phyloP scores from a whole-genome alignment of 2,797 vertebrate genomes.

The Chaetophractus vellerosus region DNA sequence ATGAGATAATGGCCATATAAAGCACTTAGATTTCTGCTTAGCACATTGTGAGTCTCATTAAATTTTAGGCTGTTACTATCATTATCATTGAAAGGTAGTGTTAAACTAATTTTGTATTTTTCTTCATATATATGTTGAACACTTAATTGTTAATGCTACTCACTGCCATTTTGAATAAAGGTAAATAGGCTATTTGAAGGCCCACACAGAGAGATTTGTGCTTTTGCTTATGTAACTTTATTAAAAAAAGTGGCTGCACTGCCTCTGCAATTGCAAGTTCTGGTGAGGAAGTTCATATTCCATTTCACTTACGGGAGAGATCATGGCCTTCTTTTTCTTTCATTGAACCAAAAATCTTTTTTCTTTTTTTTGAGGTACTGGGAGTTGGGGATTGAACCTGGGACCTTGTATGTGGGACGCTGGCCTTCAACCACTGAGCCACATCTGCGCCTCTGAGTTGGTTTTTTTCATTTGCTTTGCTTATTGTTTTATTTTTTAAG shows the following conservation, averaged over 20 bases:
- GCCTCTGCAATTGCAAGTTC: slow-evolving; percentile 26
- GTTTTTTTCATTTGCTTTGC: too few relatives aligned
- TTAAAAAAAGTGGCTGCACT: slow-evolving; percentile 32
- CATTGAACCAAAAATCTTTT: slow-evolving; percentile 31
- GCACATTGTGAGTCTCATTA: slow-evolving; percentile 22
- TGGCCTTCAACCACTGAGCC: too few relatives aligned
- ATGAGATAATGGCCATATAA: slow-evolving; percentile 39
- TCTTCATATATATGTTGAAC: slow-evolving; percentile 43
- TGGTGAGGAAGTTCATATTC: slow-evolving; percentile 51
- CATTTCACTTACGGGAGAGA: slow-evolving; percentile 17
- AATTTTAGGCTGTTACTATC: slow-evolving; percentile 22
- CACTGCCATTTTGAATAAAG: slow-evolving; percentile 67
- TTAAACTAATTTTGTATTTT: slow-evolving; percentile 47
- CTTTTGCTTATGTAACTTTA: slow-evolving; percentile 69
- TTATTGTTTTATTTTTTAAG: too few relatives aligned
- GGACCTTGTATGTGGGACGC: too few relatives aligned
- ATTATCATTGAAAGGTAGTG: slow-evolving; percentile 44
- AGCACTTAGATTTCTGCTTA: slow-evolving; percentile 40
- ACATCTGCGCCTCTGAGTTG: too few relatives aligned
- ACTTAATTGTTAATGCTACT: slow-evolving; percentile 63
- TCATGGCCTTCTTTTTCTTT: slow-evolving; percentile 25
- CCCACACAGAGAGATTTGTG: slow-evolving; percentile 26
- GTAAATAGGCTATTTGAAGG: slow-evolving; percentile 72
- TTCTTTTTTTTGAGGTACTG: too few relatives aligned
- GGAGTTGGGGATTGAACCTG: too few relatives aligned